phyloP scores from a whole-genome alignment of 2,888 invertebrate species.

The Orthonevra nobilis region DNA sequence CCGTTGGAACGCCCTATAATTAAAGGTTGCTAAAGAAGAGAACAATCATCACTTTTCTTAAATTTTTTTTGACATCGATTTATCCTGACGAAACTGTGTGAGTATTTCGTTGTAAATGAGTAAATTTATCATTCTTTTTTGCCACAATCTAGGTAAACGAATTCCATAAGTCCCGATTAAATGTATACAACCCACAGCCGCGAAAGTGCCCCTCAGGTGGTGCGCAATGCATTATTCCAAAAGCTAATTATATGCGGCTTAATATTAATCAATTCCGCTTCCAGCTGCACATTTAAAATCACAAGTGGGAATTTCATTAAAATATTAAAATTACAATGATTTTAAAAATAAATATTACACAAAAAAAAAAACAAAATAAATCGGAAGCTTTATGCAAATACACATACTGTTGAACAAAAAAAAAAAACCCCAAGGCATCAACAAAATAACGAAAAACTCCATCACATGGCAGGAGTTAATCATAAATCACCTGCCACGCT shows the following conservation, averaged over 20 bases:
- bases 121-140: too few relatives aligned
- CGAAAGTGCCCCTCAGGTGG: slow-evolving; percentile 21
- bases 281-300: slow-evolving; percentile 14
- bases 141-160: too few relatives aligned
- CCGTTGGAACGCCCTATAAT: too few relatives aligned
- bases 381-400: slow-evolving; percentile 16
- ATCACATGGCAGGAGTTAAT: slow-evolving; percentile 51
- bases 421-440: background rate
- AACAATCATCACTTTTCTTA: too few relatives aligned
- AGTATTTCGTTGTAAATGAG: too few relatives aligned
- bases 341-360: slow-evolving; percentile 64
- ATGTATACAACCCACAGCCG: slow-evolving; percentile 33
- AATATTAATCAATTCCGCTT: slow-evolving; percentile 55
- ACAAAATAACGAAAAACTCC: background rate
- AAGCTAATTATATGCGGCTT: slow-evolving; percentile 56
- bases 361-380: too few relatives aligned
- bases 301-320: slow-evolving; percentile 50
- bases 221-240: slow-evolving; percentile 8
- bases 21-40: too few relatives aligned
- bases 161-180: slow-evolving; percentile 47
- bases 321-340: slow-evolving; percentile 68
- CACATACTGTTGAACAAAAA: background rate
- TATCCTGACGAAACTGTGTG: too few relatives aligned
- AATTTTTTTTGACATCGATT: too few relatives aligned
- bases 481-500: slow-evolving; percentile 58